Conservation (phyloP, 2,888 invertebrate species). For the Epistrophe grossulariae region DNA sequence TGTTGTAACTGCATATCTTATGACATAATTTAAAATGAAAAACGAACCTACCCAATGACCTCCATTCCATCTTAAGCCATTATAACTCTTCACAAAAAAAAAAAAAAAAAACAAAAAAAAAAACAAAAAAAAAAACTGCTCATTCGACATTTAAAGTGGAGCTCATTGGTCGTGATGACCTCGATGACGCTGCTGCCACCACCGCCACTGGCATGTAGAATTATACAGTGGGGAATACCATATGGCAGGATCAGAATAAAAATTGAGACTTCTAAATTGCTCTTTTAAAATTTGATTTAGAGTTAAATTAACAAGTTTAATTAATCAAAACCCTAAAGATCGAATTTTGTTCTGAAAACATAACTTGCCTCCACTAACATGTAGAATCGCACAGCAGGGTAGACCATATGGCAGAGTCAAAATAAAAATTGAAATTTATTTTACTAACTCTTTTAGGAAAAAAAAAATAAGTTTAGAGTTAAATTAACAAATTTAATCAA, state of each 20-base stretch:
- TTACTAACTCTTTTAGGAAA: too few species aligned
- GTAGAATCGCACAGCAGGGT: too few species aligned
- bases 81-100: neutral
- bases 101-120: neutral
- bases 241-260: neutral
- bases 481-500: too few species aligned
- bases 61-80: neutral
- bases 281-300: too few species aligned
- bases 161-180: slow-evolving; percentile 47
- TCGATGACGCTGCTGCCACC: slow-evolving; percentile 11
- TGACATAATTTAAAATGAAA: slow-evolving; percentile 5
- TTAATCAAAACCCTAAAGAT: too few species aligned
- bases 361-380: too few species aligned
- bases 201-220: neutral
- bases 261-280: too few species aligned
- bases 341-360: too few species aligned
- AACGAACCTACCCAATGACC: slow-evolving; percentile 21
- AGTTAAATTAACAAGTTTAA: too few species aligned
- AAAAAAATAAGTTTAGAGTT: too few species aligned
- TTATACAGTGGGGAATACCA: neutral
- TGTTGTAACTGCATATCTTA: neutral
- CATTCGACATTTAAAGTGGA: slow-evolving; percentile 48
- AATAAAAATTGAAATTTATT: too few species aligned
- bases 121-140: neutral
- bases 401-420: too few species aligned